phyloP scores from a whole-genome alignment of 1,140 invertebrate species.

The Wasmannia auropunctata region DNA sequence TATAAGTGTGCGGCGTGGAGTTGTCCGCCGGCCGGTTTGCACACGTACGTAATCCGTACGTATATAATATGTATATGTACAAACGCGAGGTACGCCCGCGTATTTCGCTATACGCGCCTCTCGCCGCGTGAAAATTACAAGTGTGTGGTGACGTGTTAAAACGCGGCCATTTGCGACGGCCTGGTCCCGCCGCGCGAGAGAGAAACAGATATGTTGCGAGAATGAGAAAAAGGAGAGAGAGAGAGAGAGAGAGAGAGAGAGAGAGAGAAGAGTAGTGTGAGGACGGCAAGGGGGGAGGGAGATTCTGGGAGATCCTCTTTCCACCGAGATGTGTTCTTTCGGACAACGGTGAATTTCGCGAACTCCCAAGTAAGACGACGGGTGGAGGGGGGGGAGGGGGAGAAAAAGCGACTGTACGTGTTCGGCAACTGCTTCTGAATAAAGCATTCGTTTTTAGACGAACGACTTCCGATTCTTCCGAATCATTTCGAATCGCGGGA shows the following conservation, averaged over 20 bases:
- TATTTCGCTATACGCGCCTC: conserved; percentile 17
- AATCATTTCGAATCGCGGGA: no score
- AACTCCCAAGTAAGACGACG: background rate
- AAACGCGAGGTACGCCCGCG: background rate
- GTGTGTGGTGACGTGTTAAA: conserved; percentile 80
- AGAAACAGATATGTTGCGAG: conserved; percentile 24
- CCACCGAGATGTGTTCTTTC: background rate
- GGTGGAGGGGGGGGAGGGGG: no score
- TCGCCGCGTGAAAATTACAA: conserved; percentile 62
- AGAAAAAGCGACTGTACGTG: no score
- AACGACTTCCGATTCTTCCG: no score
- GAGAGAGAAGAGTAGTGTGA: background rate
- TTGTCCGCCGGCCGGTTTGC: conserved; percentile 14
- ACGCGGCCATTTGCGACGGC: conserved; percentile 76
- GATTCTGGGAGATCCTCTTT: background rate
- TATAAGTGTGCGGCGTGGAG: conserved; percentile 53
- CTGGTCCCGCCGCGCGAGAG: conserved; percentile 47
- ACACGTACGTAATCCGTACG: background rate
- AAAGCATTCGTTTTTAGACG: background rate
- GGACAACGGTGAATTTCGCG: background rate
- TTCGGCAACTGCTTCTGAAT: no score
- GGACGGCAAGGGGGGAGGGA: no score
- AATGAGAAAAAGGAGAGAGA: conserved; percentile 30
- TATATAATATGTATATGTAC: background rate
- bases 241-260: background rate